Percentiles rank a stretch among this genome's conserved stretches.
Conservation (phyloP, 37 sponge, comb jelly and placozoan species). For the Beroe forskalii region DNA sequence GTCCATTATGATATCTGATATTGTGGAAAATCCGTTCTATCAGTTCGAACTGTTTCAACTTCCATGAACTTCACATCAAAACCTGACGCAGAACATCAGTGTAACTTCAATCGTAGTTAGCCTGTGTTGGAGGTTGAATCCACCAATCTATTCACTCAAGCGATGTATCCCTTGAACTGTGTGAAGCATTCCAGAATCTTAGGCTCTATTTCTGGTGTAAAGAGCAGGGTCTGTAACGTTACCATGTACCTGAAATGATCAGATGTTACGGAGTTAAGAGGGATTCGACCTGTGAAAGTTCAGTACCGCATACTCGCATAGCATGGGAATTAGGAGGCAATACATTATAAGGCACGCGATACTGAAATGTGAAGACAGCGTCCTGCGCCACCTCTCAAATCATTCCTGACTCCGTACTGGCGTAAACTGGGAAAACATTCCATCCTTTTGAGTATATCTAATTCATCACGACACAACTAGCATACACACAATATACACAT, state of each 20-base stretch:
- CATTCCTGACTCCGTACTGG: no score
- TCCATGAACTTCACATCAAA: not conserved
- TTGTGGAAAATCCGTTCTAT: not conserved
- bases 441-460: no score
- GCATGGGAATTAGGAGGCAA: no score
- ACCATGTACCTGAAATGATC: slow-evolving; percentile 59
- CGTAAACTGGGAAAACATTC: no score
- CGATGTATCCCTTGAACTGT: slow-evolving; percentile 35
- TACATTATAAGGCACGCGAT: no score
- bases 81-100: not conserved
- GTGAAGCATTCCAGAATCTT: slow-evolving; percentile 47
- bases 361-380: no score
- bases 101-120: not conserved
- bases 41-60: not conserved
- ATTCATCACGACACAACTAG: no score
- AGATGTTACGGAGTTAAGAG: not conserved
- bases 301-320: no score
- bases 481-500: no score
- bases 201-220: slow-evolving; percentile 29
- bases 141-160: not conserved
- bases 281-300: no score
- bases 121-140: not conserved
- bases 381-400: no score
- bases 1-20: no score
- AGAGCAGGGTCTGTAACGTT: slow-evolving; percentile 19